Conservation (phyloP, 2,797 vertebrate genomes). For the Enteromius anoplus region DNA sequence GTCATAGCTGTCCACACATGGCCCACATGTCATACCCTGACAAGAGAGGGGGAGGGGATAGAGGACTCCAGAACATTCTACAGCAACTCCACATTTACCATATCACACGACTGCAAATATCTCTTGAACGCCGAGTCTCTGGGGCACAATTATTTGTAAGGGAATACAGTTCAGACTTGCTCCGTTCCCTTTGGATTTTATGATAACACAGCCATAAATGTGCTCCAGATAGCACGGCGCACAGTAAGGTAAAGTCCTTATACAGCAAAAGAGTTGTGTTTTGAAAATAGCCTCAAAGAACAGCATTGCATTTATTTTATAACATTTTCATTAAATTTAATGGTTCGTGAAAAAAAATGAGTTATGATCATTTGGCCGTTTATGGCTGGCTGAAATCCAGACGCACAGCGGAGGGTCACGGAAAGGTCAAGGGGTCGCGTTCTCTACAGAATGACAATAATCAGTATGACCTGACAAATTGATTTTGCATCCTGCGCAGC, state of each 20-base stretch:
- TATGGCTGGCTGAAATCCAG: conserved; percentile 58
- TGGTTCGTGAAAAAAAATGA: conserved; percentile 52
- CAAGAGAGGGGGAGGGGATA: conserved; percentile 32
- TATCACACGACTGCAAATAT: conserved; percentile 58
- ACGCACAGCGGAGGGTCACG: conserved; percentile 55
- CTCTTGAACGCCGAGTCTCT: conserved; percentile 52
- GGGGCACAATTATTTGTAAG: conserved; percentile 50
- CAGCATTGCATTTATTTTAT: conserved; percentile 51
- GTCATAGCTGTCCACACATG: conserved; percentile 50
- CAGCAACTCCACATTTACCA: conserved; percentile 44
- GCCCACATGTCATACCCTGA: conserved; percentile 53
- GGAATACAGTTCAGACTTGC: conserved; percentile 43
- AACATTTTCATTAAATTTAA: conserved; percentile 60
- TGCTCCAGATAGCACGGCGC: conserved; percentile 44
- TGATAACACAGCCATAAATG: conserved; percentile 41
- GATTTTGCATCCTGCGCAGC: conserved; percentile 61
- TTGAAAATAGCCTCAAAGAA: conserved; percentile 52
- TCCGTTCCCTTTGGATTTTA: conserved; percentile 49
- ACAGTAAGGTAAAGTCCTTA: conserved; percentile 50
- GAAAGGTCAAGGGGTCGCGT: conserved; percentile 61
- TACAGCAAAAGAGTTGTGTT: conserved; percentile 53
- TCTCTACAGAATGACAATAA: conserved; percentile 62
- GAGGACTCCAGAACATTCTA: conserved; percentile 51
- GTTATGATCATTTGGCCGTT: conserved; percentile 55
- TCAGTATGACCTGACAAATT: conserved; percentile 66